Base-by-base conservation (phyloP, 1,140 invertebrate genomes). In the Drosophila varians region DNA sequence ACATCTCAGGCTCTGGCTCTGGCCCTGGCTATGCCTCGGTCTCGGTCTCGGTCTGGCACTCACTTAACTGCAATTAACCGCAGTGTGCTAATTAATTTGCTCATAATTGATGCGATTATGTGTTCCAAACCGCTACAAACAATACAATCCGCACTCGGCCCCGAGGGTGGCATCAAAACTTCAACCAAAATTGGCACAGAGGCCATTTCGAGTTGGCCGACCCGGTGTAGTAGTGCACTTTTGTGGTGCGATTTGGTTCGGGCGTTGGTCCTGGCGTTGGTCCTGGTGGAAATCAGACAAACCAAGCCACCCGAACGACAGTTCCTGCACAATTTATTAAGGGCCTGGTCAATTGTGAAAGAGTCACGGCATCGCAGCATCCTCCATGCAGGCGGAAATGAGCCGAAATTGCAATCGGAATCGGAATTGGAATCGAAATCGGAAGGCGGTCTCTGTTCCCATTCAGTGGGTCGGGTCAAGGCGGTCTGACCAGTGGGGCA, bases 51-150 rank as follows among this genome's bases (percentile, higher is more conserved):
- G 64, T 14, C 69, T 65, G 68, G 58, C 72, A 68, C 74, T 74
- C 79, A 74, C 74, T 84, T 84, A 65, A 62, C 80, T 86, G 80
- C 82, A 82, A 87, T 87, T 87, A 87, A 87, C 82, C 82, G 70
- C 82, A 82, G 65, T 71, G 82, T 87, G 82, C 82, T 87, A 87
- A 87, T 87, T 87, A 87, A 87, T 87, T 87, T 87, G 77, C 82
- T 87, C 82, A 87, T 87, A 87, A 87, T 87, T 87, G 82, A 87
- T 87, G 82, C 74, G 74, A 87, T 87, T 87, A 87, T 87, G 77
- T 82, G 82, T 70, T 77, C 61, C 53, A 73, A 53, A 47, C 40
- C 31, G 54, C 53, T 51, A 43, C 53, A 64, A 46, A 70, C 38
- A 42, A 42, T 14, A 74, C 51, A 77, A 14, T 55, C 42, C 38